Conservation (phyloP, 2,888 invertebrate genomes). For the Agrochola lota region DNA sequence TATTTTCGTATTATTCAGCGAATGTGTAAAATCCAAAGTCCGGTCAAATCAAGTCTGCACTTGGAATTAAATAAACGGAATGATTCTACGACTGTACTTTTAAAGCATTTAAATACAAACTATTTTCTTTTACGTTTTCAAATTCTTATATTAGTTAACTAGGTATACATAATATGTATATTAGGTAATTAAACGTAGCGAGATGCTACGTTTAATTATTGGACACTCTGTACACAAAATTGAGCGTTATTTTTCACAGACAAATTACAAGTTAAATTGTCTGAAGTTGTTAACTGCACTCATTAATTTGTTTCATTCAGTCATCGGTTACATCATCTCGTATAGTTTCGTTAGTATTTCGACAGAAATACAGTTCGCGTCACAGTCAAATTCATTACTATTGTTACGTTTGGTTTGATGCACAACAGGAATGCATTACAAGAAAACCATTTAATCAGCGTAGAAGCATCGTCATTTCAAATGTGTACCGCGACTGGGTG, state of each 20-base stretch:
- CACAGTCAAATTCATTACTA: constrained; percentile 56
- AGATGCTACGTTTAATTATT: not conserved
- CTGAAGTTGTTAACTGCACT: constrained; percentile 60
- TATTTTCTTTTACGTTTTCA: not conserved
- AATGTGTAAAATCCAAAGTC: constrained; percentile 9
- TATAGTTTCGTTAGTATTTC: constrained; percentile 49
- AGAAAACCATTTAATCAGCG: constrained; percentile 68
- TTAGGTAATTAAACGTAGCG: not conserved
- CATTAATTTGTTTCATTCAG: constrained; percentile 61
- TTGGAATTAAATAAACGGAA: not conserved
- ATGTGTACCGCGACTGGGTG: constrained; percentile 73
- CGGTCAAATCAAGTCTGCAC: not conserved
- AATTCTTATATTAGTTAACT: not conserved
- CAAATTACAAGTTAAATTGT: constrained; percentile 58
- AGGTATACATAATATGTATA: not conserved
- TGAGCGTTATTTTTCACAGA: constrained; percentile 44
- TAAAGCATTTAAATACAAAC: not conserved
- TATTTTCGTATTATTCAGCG: constrained; percentile 35
- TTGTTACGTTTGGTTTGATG: constrained; percentile 52
- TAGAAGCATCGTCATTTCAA: constrained; percentile 67
- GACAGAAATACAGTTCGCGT: constrained; percentile 52
- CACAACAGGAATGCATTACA: constrained; percentile 64
- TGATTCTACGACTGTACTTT: constrained; percentile 1
- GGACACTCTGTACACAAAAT: constrained; percentile 22
- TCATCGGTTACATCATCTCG: constrained; percentile 62